phyloP scores from a whole-genome alignment of 53 echinoderm and acorn worm genomes.

The Paracentrotus lividus region DNA sequence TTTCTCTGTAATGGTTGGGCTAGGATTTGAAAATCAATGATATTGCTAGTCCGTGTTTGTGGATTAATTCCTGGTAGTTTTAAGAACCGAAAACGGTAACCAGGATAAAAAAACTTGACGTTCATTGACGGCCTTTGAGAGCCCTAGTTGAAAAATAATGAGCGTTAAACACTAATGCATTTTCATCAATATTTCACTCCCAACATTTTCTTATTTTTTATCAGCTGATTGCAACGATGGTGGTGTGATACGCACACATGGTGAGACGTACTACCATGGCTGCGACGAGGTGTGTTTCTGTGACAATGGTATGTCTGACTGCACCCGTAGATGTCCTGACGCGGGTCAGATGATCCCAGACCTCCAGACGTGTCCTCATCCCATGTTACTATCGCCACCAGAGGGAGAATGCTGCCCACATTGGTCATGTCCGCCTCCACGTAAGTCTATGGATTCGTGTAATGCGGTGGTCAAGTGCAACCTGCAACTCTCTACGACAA shows the following conservation, averaged over 20 bases:
- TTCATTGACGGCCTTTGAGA: too few relatives aligned
- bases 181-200: background rate
- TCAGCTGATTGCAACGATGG: constrained; percentile 75
- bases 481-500: too few relatives aligned
- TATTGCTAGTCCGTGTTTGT: too few relatives aligned
- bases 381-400: constrained; percentile 80
- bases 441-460: constrained; percentile 74
- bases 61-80: too few relatives aligned
- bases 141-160: too few relatives aligned
- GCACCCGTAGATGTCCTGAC: constrained; percentile 86
- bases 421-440: constrained; percentile 94
- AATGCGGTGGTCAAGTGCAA: too few relatives aligned
- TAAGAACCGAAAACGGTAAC: too few relatives aligned
- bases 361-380: constrained; percentile 86
- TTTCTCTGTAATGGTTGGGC: too few relatives aligned
- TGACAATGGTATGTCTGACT: constrained; percentile 85
- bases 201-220: background rate
- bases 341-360: constrained; percentile 93
- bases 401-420: constrained; percentile 95
- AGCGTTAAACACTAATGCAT: too few relatives aligned
- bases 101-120: too few relatives aligned
- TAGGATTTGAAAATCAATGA: too few relatives aligned
- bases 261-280: constrained; percentile 88
- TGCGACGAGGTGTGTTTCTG: constrained; percentile 96
- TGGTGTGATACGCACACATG: constrained; percentile 74